Evolutionary conservation across 1,140 invertebrate genomes (phyloP).

Genomic region (Lutraria rhynchaena): DNA sequence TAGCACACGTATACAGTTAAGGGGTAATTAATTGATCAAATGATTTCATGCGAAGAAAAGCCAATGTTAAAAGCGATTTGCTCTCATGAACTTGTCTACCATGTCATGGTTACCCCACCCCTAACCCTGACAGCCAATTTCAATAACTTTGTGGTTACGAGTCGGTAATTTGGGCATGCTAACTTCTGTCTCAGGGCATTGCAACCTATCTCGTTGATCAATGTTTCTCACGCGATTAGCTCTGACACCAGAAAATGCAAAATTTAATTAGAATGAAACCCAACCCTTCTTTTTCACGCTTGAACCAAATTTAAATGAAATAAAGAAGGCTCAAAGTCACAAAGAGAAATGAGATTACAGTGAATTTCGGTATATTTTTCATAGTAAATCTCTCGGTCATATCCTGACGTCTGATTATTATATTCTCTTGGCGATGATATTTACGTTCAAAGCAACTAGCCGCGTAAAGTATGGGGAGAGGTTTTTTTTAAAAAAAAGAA

Average conservation of each 20-base stretch:
- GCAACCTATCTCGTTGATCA: slow-evolving; percentile 15
- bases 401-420: no score
- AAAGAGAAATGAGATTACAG: no score
- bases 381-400: no score
- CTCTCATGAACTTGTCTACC: not conserved
- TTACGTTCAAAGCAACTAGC: no score
- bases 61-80: slow-evolving; percentile 5
- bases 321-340: no score
- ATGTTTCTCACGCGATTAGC: slow-evolving; percentile 17
- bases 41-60: slow-evolving; percentile 4
- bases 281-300: not conserved
- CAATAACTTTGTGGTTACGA: not conserved
- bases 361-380: no score
- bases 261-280: slow-evolving; percentile 41
- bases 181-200: not conserved
- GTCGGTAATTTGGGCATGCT: slow-evolving; percentile 11
- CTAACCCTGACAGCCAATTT: slow-evolving; percentile 1
- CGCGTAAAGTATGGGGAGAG: no score
- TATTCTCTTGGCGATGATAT: no score
- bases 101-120: slow-evolving; percentile 11
- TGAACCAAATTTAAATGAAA: not conserved
- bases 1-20: no score
- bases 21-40: not conserved
- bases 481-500: no score
- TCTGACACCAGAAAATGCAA: slow-evolving; percentile 5